Evolutionary conservation across 2,888 invertebrate species (phyloP), one percentile per base, ranked within the genome.

Genomic region (Cheilosia soror): DNA sequence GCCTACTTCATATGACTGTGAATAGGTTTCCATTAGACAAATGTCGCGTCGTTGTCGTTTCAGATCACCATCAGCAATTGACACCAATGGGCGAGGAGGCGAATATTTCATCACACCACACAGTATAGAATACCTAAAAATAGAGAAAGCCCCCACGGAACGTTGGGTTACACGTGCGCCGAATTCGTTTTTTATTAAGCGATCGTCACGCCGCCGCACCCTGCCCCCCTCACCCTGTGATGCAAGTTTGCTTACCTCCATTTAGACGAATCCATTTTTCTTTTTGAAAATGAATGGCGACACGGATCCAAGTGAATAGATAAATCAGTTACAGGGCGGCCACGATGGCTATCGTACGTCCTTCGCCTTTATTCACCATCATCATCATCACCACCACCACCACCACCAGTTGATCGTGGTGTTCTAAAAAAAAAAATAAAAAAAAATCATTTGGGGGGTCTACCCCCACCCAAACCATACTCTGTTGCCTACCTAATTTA

Each of bases 311-410:
- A 20, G 11, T 31, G 15, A 37, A 72, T 42, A 58, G 62, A 69
- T 69, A 62, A 62, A 69, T 77, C 49, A 37, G 62, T 53, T 62
- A 13, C 68, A 63, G 77, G 53, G 77, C 57, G 31, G 25, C 44
- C 5, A 53, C 65, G 55, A 69, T 63, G 78, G 63, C 77, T 77
- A 75, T 75, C 76, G 58, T 37, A 29, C 78, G 78, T 78, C 78
- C 78, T 78, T 78, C 78, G 78, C 78, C 69, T 78, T 78, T 78
- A 57, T 37, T 7, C 40, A 7, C 42, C 29, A 42, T 13, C 47
- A 47, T 20, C 40, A 9, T 11, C 29, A 11, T 1, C 37, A 37
- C 40, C 15, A 40, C 42, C 44, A 11, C 47, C 37, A 37, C 40
- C 15, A 40, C 42, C 44, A 11, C 47, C 20, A 58, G 65, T 65